Base-by-base conservation (phyloP, 2,888 invertebrate genomes). In the Hedychridium roseum region DNA sequence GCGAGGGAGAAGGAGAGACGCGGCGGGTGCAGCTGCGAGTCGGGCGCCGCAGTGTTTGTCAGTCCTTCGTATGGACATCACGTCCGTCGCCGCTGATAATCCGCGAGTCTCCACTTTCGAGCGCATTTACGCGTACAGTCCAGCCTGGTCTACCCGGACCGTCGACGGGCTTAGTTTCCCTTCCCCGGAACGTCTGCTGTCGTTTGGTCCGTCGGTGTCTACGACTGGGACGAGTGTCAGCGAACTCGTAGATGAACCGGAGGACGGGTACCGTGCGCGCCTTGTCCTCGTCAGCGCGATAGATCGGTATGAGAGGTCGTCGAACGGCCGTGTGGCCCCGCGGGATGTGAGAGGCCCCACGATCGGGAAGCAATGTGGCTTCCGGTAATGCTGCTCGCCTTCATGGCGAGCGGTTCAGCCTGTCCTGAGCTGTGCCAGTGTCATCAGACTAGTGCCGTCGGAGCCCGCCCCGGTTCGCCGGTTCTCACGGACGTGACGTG, bases 391-490 rank as follows among this genome's bases (percentile, higher is more conserved):
- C 64, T 75, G 60, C 69, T 77, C 65, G 76, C 73, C 72, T 65
- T 70, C 54, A 70, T 71, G 75, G 76, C 76, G 70, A 71, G 74
- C 63, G 66, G 74, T 57, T 68, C 68, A 42, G 69, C 71, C 44
- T 77, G 77, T 56, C 74, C 75, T n/a, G 68, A 72, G 45, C 53
- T 59, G 37, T 76, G 77, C 55, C 58, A 70, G 62, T 77, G 76
- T 41, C 64, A 63, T 36, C 52, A 50, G 32, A 46, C 14, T 18
- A 21, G 45, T 37, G 43, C 32, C 21, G 32, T n/a, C n/a, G 45
- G 35, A n/a, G 32, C 35, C 32, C 39, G 47, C 15, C 9, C 27
- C 9, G 7, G 27, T 26, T 16, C 50, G 31, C 52, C 64, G 54
- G 48, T 35, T 6, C 26, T 50, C n/a, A 35, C 54, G 40, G 50